Evolutionary conservation across 53 echinoderm and acorn worm species (phyloP), one percentile per base, ranked within the genome.

Genomic region (Arbacia lixula): DNA sequence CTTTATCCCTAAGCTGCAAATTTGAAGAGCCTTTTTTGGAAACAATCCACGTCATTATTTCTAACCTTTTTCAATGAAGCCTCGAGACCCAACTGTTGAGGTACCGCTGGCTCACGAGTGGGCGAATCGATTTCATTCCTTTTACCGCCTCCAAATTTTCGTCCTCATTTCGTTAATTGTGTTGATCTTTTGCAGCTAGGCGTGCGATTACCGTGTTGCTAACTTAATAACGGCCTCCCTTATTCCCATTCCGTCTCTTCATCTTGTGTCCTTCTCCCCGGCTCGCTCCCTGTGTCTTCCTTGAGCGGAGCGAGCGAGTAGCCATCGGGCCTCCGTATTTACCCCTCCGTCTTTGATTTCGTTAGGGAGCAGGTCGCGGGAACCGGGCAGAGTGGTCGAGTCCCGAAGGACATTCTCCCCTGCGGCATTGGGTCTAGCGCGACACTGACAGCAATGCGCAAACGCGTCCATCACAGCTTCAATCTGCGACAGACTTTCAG

Each of bases 161-260:
- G 79, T 40, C 79, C 79, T 78, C 57, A 78, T 78, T 78, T 78
- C 58, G 79, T 57, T 78, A 60, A 78, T 78, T 78, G 60, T 78
- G 79, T 78, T 78, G 79, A 78, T 78, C 79, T 78, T 78, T 78
- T 39, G 79, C 79, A 78, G 79, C 79, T 60, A 57, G 79, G 79
- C 79, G 79, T 60, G 79, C 79, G 79, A 78, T 78, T 78, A 78
- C 60, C 79, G 79, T 78, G 79, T 78, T 40, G 28, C 60, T 78
- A 78, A 78, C 79, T 78, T 78, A 78, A 78, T 78, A 78, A 78
- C 79, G 79, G 36, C 79, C 39, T 30, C 61, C 75, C 75, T 26
- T 53, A 75, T 75, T 52, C 75, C 28, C 75, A 53, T 53, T 31
- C 21, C 33, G 75, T 75, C 75, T 75, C 75, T 32, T 53, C 54